Evolutionary conservation across 2,113 vertebrate species (phyloP), one percentile per base, ranked within the genome.

Genomic region (Psammodynastes pulverulentus): DNA sequence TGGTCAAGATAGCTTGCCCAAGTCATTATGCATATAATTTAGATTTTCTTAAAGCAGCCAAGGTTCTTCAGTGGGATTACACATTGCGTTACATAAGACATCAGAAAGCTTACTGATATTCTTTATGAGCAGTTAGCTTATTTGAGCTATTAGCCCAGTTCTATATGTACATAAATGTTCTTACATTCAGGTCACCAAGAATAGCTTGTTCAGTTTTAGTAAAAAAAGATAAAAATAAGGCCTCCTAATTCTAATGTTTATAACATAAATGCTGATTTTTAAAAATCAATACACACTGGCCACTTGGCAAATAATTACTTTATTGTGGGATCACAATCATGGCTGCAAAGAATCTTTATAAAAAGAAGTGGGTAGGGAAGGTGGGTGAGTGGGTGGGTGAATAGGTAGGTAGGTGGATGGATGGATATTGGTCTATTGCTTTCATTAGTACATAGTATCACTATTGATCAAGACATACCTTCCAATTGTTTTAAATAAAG

Each of bases 271-370:
- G 8, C 51, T 54, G 19, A n/a, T 84, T 84, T 49, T 43, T 49
- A 88, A 84, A 84, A 8, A 51, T 15, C 19, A 53, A 56, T 52
- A 52, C 1, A 2, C 19, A 53, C 19, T 53, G 21, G 52, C 52
- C 19, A 6, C 89, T 93, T 85, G 4, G 46, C 0, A 49, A 54
- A 6, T 91, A 34, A 53, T 90, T 43, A 67, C 0, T 0, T n/a
- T 72, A 89, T 26, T 89, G 51, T 26, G 87, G 24, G 87, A 3
- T 89, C 49, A 58, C 39, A 86, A 91, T 93, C 89, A 86, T 88
- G 84, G 6, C 15, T 39, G 46, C 0, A 0, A 56, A 93, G 85
- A 39, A n/a, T 53, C 21, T 86, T 23, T 87, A 21, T 34, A 52
- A 91, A 91, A 53, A 53, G 19, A 87, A 6, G 46, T n/a, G 1